phyloP scores from a whole-genome alignment of 64 coral and sea anemone genomes.

The Montipora foliosa region DNA sequence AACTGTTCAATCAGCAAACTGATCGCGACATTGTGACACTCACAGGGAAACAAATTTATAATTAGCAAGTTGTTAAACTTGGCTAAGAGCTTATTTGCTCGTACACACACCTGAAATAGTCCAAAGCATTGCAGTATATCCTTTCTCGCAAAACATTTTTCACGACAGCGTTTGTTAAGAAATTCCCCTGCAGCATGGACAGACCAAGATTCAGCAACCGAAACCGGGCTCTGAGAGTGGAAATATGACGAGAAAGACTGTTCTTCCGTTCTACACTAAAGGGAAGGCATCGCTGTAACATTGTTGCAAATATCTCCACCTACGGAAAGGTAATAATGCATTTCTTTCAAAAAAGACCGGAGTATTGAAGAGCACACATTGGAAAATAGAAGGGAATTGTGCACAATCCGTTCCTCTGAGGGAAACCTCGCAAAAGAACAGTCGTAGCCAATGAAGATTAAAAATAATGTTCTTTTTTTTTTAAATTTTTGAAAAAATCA shows the following conservation, averaged over 20 bases:
- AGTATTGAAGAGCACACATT: too few relatives aligned
- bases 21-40: too few relatives aligned
- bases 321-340: background rate
- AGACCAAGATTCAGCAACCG: conserved; percentile 87
- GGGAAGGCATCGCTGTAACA: conserved; percentile 88
- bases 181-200: conserved; percentile 85
- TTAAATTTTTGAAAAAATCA: too few relatives aligned
- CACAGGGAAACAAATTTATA: too few relatives aligned
- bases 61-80: too few relatives aligned
- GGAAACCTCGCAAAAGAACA: too few relatives aligned
- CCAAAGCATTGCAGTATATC: conserved; percentile 93
- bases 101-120: conserved; percentile 86
- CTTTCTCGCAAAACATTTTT: conserved; percentile 96
- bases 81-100: background rate
- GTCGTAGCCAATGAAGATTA: too few relatives aligned
- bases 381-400: too few relatives aligned
- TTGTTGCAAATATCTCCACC: conserved; percentile 89
- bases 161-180: conserved; percentile 80
- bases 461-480: too few relatives aligned
- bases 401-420: too few relatives aligned
- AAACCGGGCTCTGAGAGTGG: conserved; percentile 82
- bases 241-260: conserved; percentile 87
- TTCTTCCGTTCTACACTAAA: conserved; percentile 64
- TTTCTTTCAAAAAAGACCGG: too few relatives aligned
- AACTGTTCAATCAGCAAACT: too few relatives aligned